Base-by-base conservation (phyloP, 1,140 invertebrate genomes). In the Sarcophaga peregrina region DNA sequence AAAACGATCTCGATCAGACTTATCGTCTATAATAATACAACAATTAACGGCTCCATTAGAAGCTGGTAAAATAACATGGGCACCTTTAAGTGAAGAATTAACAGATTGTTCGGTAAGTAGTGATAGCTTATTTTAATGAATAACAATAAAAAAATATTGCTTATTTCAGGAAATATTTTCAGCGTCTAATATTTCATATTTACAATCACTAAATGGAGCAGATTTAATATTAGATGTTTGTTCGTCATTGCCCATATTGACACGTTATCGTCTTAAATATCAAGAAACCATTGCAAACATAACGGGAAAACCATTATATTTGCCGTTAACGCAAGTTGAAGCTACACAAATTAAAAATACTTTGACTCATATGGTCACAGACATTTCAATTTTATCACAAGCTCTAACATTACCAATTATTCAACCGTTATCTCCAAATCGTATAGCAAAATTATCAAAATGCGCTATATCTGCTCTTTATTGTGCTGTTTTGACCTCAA, bases 401-500 rank as follows among this genome's bases (percentile, higher is more conserved):
- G 96, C 96, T 1, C 92, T 98, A 82, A 95, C 95, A 15, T 90
- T 98, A 82, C 97, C 96, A 3, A 94, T 97, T 82, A 89, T 98
- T 45, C 97, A 98, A 90, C 97, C 97, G 0, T 91, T 98, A 74
- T 97, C 95, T 7, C 92, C 94, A 0, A 93, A 93, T 5, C 94
- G 96, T 86, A 93, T 98, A 78, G 93, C 95, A 68, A 96, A 96
- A 87, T 91, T 98, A 46, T 95, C 94, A 0, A 90, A 92, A n/a
- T 88, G 95, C 11, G 95, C 93, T 85, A 95, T 94, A 92, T 95
- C 93, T 86, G 96, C 93, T 91, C 91, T 95, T 82, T 96, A 82
- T 95, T 96, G 91, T 89, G 98, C 52, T 93, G 96, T 90, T 94
- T 94, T 86, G 94, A 96, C 20, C 91, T 97, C 83, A 84, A 93